Conservation (phyloP, 2,113 vertebrate genomes). For the Benitochromis conjunctus region DNA sequence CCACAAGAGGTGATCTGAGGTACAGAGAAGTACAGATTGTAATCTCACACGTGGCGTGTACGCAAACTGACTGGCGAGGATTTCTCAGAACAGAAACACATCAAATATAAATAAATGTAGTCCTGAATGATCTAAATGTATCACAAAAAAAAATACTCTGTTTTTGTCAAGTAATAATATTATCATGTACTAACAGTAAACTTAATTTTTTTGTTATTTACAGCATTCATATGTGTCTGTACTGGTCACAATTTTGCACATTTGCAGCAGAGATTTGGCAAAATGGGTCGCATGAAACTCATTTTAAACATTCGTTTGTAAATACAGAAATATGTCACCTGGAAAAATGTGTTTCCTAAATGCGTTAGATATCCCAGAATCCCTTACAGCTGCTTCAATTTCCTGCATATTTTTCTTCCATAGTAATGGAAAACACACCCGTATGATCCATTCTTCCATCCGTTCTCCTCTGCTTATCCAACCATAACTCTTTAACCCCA, state of each 20-base stretch:
- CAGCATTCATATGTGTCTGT: neutral
- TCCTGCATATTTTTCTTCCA: accelerated
- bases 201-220: accelerated
- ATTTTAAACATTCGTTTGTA: neutral
- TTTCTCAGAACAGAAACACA: neutral
- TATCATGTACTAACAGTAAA: neutral
- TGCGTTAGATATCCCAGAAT: neutral
- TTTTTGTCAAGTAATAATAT: neutral
- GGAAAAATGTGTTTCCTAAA: neutral
- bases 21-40: neutral
- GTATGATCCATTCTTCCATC: neutral
- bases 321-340: neutral
- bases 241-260: neutral
- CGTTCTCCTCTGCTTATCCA: neutral
- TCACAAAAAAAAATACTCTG: neutral
- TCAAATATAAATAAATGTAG: neutral
- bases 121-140: neutral
- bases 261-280: neutral
- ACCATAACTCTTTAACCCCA: neutral
- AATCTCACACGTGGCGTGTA: neutral
- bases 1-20: neutral
- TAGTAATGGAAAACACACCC: neutral
- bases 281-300: accelerated
- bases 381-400: accelerated
- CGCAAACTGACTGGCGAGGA: neutral